Evolutionary conservation across 2,888 invertebrate species (phyloP).

Genomic region (Phyllotreta cruciferae): DNA sequence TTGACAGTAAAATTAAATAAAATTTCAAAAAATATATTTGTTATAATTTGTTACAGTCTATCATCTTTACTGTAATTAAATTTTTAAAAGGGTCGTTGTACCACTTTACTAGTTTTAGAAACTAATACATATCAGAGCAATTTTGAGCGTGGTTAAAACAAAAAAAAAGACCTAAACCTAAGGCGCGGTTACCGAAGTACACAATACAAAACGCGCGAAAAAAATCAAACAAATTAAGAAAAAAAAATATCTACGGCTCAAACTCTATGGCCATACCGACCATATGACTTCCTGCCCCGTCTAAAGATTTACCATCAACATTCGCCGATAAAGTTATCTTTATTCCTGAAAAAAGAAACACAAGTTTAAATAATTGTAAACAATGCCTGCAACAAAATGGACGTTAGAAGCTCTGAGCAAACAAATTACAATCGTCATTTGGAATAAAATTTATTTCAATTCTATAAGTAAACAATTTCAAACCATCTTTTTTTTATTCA

Average conservation of each 20-base stretch:
- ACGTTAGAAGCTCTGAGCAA: too few relatives aligned
- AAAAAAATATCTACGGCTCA: slow-evolving; percentile 5
- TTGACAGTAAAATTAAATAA: background rate
- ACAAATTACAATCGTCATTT: too few relatives aligned
- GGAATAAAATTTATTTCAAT: too few relatives aligned
- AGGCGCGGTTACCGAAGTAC: too few relatives aligned
- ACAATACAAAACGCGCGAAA: background rate
- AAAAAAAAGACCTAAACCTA: slow-evolving; percentile 5
- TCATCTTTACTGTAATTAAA: background rate
- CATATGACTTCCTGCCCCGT: slow-evolving; percentile 1
- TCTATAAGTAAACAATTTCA: too few relatives aligned
- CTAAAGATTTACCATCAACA: slow-evolving; percentile 3
- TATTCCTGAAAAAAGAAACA: slow-evolving; percentile 11
- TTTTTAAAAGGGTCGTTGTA: slow-evolving; percentile 4
- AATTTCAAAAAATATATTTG: slow-evolving; percentile 3
- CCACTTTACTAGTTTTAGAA: too few relatives aligned
- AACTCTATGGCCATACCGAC: slow-evolving; percentile 12
- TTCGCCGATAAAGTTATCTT: slow-evolving; percentile 4
- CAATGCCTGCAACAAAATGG: too few relatives aligned
- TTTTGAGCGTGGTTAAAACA: background rate
- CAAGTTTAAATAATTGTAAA: background rate
- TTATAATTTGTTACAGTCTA: slow-evolving; percentile 6
- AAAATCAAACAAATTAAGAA: background rate
- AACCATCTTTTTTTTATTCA: too few relatives aligned
- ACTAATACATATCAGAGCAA: too few relatives aligned